Base-by-base conservation (phyloP, 2,797 vertebrate species). In the Sebastes paucispinis region DNA sequence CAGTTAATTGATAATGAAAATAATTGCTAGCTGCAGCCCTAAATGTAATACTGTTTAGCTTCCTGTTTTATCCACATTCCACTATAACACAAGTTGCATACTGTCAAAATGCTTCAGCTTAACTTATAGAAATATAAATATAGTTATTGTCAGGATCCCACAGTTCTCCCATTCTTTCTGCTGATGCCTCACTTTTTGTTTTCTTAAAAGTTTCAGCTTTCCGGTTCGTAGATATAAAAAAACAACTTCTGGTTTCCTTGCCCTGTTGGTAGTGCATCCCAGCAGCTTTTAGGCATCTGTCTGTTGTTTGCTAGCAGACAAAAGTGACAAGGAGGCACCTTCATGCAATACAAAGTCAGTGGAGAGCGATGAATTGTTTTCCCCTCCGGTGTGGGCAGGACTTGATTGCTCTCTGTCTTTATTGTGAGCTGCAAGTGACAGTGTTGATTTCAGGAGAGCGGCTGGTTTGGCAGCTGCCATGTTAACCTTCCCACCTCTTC, bases 11-110 rank as follows among this genome's bases (percentile, higher is more conserved):
- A 47, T 18, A 47, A 47, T 47, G 43, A 47, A 47, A 47, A 47
- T 47, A 18, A 47, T 47, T 47, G 16, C 6, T 18, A 47, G 43
- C 18, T 47, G 43, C 43, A 47, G 43, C 43, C 43, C 14, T 47
- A 0, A 47, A 47, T 0, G 6, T 18, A 0, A 47, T 47, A 47
- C 43, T 47, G 16, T 8, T 0, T 18, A 47, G 43, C 43, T 47
- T 47, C 16, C 43, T 47, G 43, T 18, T 47, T 18, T 47, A 18
- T 50, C 47, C 47, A 50, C 47, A 20, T 50, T 50, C 8, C 7
- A 20, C 47, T 1, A 50, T 50, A 20, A 20, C 47, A 50, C 3
- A 50, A 0, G 0, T 50, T 50, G 0, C 47, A 50, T 20, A 50
- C 47, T 20, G 8, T 20, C 47, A 50, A 50, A 50, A 50, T 50